A percentile compares a stretch with the other conserved stretches of the same genome.
These are phyloP conservation scores for Tillus elongatus DNA, from an alignment of 2,888 invertebrate species.

Conservation along the genomic window DNA sequence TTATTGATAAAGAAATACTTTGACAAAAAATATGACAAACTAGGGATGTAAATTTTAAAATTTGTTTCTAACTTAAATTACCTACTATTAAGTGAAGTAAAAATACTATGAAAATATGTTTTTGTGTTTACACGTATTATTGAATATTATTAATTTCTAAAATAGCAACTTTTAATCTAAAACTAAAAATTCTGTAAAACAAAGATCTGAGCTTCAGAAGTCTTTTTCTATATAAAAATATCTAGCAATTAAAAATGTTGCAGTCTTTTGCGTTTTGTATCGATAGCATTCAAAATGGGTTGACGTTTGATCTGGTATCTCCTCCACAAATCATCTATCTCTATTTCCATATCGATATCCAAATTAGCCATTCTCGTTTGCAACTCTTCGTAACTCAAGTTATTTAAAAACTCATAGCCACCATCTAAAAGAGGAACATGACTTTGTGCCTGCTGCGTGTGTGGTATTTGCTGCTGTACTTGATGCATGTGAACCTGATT, in stretches of 20 bases:
- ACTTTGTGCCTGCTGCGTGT: constrained; percentile 46
- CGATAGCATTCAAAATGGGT: constrained; percentile 97
- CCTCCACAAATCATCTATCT: constrained; percentile 89
- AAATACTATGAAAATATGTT: too few species aligned
- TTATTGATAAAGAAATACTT: too few species aligned
- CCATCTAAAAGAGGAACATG: constrained; percentile 72
- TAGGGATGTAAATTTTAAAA: too few species aligned
- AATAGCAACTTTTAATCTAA: too few species aligned
- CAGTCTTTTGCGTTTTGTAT: constrained; percentile 91
- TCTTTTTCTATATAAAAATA: too few species aligned
- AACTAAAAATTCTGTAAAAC: too few species aligned
- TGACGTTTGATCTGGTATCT: constrained; percentile 95
- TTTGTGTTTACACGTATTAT: too few species aligned
- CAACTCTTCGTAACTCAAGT: constrained; percentile 78
- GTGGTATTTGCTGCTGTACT: constrained; percentile 24
- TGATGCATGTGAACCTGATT: constrained; percentile 55
- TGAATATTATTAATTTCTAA: too few species aligned
- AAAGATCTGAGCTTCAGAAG: too few species aligned
- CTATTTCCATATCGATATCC: constrained; percentile 97
- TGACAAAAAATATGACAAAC: too few species aligned
- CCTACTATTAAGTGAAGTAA: too few species aligned
- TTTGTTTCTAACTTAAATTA: too few species aligned
- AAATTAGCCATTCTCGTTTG: constrained; percentile 83
- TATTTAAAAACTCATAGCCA: constrained; percentile 82
- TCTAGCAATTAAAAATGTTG: constrained; percentile 94